Base-by-base conservation (phyloP, 1,140 invertebrate species). In the Megalopta genalis region DNA sequence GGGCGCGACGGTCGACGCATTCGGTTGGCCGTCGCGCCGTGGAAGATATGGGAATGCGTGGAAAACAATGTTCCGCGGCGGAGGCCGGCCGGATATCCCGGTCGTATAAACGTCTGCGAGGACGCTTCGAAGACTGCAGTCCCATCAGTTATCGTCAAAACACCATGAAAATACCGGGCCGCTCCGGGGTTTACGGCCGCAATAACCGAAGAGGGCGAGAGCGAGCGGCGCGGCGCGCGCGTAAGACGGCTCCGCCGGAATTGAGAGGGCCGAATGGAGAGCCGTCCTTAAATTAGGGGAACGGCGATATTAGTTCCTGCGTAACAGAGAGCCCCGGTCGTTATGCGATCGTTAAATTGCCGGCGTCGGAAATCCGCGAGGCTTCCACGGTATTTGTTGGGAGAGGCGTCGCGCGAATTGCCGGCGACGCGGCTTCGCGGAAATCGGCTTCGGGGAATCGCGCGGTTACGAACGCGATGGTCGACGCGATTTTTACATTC, bases 111-210 rank as follows among this genome's bases (percentile, higher is more conserved):
- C 68, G 64, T 83, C 77, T 63, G 32, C 66, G 81, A 73, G 12
- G 72, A 42, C 52, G 18, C 37, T 63, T 71, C 25, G 59, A 64
- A 75, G 49, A 16, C 68, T 59, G 37, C 73, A 75, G 84, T 76
- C 73, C 85, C 85, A 83, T 86, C 84, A 83, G 81, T 86, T 86
- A 86, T 86, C 84, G 84, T 86, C 85, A 86, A 86, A 86, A 86
- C 84, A 74, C 59, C 81, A 52, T 86, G 85, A 76, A 86, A 86
- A 86, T 83, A 80, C 77, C 81, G 65, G 60, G 59, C n/a, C n/a
- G n/a, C n/a, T 21, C 16, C 72, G 57, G 60, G 81, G 62, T 70
- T 78, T 70, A 70, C 77, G 59, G 69, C 63, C 57, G 77, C 83
- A 86, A 86, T 86, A 86, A 86, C 86, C 86, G 85, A 86, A 76